phyloP scores from a whole-genome alignment of 2,888 invertebrate species.

The Oligia latruncula region DNA sequence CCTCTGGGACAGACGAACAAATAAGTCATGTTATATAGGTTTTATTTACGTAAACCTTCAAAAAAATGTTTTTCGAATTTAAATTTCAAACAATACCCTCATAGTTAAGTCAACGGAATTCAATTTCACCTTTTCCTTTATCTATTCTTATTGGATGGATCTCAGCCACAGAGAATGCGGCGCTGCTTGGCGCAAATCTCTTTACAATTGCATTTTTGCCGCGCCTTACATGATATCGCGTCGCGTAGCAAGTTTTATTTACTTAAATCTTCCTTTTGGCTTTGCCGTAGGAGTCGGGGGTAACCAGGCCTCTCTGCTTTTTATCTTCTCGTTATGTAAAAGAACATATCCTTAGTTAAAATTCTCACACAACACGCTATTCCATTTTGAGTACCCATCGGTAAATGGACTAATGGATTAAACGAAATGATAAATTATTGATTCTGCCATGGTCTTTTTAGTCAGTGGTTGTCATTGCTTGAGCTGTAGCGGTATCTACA shows the following conservation, averaged over 20 bases:
- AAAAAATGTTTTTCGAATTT: too few species aligned
- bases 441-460: neutral
- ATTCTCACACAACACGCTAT: neutral
- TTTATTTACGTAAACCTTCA: too few species aligned
- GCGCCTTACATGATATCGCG: conserved; percentile 15
- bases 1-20: too few species aligned
- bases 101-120: conserved; percentile 16
- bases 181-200: conserved; percentile 52
- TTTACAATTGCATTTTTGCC: conserved; percentile 54
- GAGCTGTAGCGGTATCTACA: too few species aligned
- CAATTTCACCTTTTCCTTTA: conserved; percentile 19
- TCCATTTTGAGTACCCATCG: neutral
- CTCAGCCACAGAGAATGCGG: conserved; percentile 21
- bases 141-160: conserved; percentile 26
- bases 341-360: neutral
- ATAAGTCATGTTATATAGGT: too few species aligned
- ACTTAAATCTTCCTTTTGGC: neutral
- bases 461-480: neutral
- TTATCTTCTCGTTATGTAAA: neutral
- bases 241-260: conserved; percentile 22
- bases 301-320: neutral
- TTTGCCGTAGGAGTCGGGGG: neutral
- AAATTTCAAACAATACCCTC: neutral
- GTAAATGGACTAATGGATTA: neutral
- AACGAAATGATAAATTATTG: neutral